These are phyloP conservation scores for Sebastes iracundus DNA, from an alignment of 2,797 vertebrate genomes.

Conservation along the genomic window DNA sequence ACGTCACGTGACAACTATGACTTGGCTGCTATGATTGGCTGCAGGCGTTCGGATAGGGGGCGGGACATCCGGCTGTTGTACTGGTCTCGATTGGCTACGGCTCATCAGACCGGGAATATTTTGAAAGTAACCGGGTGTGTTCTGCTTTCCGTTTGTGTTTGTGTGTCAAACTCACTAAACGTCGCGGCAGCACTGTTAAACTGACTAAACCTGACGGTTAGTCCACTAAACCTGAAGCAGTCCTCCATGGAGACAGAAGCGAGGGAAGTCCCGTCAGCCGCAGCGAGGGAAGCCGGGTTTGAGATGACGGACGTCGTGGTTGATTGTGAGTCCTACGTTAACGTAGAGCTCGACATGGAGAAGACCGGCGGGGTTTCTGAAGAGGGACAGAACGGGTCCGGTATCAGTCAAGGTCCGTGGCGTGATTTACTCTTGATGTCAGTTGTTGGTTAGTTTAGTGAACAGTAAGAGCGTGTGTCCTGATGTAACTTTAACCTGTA, in stretches of 20 bases:
- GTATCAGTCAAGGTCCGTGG: conserved; percentile 39
- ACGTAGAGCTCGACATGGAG: conserved; percentile 50
- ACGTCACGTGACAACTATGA: too few species aligned
- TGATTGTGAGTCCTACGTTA: conserved; percentile 48
- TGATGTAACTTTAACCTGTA: too few species aligned
- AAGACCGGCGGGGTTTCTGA: background rate
- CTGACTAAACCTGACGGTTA: background rate
- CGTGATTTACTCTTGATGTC: background rate
- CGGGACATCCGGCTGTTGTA: background rate
- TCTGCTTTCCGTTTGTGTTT: background rate
- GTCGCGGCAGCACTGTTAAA: background rate
- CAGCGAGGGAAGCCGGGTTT: background rate
- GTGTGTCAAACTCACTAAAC: background rate
- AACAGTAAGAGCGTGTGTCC: too few species aligned
- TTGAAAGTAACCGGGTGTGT: conserved; percentile 55
- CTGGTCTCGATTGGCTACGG: conserved; percentile 31
- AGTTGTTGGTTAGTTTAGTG: too few species aligned
- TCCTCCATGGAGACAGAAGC: conserved; percentile 14
- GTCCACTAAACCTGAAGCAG: accelerated
- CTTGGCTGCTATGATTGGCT: too few species aligned
- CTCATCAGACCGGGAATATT: conserved; percentile 49
- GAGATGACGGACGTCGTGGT: background rate
- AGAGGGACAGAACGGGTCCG: background rate
- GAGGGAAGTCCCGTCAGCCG: background rate
- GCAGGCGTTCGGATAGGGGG: background rate